Evolutionary conservation across 2,797 vertebrate genomes (phyloP), one percentile per base, ranked within the genome.

Genomic region (Parotocinclus haroldoi): DNA sequence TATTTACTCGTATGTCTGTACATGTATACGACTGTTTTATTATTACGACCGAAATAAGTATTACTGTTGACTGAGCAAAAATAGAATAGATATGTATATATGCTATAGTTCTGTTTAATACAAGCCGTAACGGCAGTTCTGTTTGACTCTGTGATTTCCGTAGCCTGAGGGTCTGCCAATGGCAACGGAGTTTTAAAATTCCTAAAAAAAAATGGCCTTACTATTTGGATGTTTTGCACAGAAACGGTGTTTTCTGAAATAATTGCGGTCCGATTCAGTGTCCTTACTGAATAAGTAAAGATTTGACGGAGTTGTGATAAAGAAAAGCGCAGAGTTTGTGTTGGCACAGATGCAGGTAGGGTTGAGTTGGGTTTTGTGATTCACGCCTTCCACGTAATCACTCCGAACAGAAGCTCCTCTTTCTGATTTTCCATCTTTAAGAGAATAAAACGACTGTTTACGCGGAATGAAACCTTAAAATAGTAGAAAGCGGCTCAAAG

Each of bases 371-470:
- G 62, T 17, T 48, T 48, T 51, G 69, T 73, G 73, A 78, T 78
- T 78, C 73, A 78, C 70, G 65, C 59, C 45, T 68, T 75, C 76
- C 76, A 78, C 76, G 73, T 70, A 68, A 73, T 71, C 74, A 66
- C 10, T 69, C 12, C 1, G 62, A 76, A 66, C 69, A 66, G 57
- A 56, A 62, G 48, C 10, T 10, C 45, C 57, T 54, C 38, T 76
- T 42, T 55, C 27, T 13, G 13, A 42, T 46, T 56, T 65, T 56
- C 62, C 50, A 64, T 55, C 19, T 14, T 55, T 27, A 14, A 12
- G 40, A 45, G n/a, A 9, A 48, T n/a, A 56, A 55, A 65, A 46
- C 18, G 40, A 16, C 11, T 48, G 45, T 48, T 27, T 27, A 42
- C 8, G 9, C 40, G 40, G 40, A 7, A 42, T 42, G 9, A 42